Base-by-base conservation (phyloP, 2,888 invertebrate genomes). In the Caenorhabditis panamensis region DNA sequence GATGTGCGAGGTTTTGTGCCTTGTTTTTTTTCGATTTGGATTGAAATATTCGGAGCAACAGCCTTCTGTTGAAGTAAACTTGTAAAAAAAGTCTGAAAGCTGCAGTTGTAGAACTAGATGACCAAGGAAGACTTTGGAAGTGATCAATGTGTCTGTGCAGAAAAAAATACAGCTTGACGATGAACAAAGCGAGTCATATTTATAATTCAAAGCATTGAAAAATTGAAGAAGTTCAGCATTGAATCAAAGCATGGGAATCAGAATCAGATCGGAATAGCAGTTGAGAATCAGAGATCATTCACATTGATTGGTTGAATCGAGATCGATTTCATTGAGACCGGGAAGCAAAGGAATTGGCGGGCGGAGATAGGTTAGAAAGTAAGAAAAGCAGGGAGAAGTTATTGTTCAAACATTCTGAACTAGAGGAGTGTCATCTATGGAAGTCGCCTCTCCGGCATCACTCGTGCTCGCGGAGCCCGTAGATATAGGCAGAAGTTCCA, bases 401-500 rank as follows among this genome's bases (percentile, higher is more conserved):
- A 28, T 47, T 49, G 47, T 16, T 61, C 18, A 61, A 2, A 61
- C 16, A 1, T 61, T 11, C 24, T 44, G 24, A 6, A 66, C 73
- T 26, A 73, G 64, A 13, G 64, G 59, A 36, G 73, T 36, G 36
- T 64, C 59, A n/a, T 73, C 73, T 2, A 62, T 31, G 13, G 41
- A 58, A 0, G 24, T 20, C 8, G 37, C 28, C 9, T 53, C 77
- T 5, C 56, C 63, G n/a, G 47, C 61, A 44, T 62, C 62, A 9
- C 56, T 64, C 2, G 69, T 26, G 36, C 69, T 69, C 22, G 59
- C 63, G 2, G 67, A 68, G 22, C 64, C 77, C 11, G 62, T 63
- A 2, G 68, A 56, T n/a, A 77, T 69, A 1, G 77, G 77, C 16
- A 77, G 13, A 4, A 77, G 54, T 37, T 77, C 77, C 22, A 77